Evolutionary conservation across 2,888 invertebrate species (phyloP), one percentile per base, ranked within the genome.

Genomic region (Allolobophora icterica): DNA sequence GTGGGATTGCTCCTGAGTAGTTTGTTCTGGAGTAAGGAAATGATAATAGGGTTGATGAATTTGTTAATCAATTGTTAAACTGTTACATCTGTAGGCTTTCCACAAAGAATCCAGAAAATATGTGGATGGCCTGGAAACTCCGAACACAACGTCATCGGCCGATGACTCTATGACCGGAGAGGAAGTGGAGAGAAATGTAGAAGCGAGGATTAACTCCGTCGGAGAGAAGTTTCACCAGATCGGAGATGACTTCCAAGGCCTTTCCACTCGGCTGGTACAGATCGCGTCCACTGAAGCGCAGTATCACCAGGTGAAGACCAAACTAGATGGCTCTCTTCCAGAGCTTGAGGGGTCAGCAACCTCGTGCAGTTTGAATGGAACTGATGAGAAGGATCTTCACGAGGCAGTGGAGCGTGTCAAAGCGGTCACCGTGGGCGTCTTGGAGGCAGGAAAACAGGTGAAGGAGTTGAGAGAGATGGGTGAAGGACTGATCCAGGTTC

Each of bases 381-480:
- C 84, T n/a, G 91, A 90, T 19, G 91, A 91, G 30, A 42, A 35
- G 45, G 92, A 90, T 58, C 92, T 91, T 17, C 40, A 52, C 90
- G 87, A 91, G 33, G 91, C 90, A 38, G 30, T 91, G 42, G 93
- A 94, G 30, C 92, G 92, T 30, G 92, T 95, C 35, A 94, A 94
- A 92, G 93, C 93, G 42, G 92, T 94, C 89, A 95, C 94, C 91
- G 93, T 94, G 24, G 94, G 94, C 91, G 92, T 95, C 91, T 93
- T 95, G 90, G 94, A 94, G 30, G 94, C 94, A 90, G 95, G 94
- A 52, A 93, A 94, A 71, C 93, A 93, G 58, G 91, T 95, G 71
- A 94, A 94, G 91, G 92, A 92, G 91, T 42, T 93, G 34, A 83
- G 91, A 3, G 91, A 40, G 17, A 90, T 92, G n/a, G 93, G 93